Base-by-base conservation (phyloP, 1,140 invertebrate genomes). In the Pararge aegeria region DNA sequence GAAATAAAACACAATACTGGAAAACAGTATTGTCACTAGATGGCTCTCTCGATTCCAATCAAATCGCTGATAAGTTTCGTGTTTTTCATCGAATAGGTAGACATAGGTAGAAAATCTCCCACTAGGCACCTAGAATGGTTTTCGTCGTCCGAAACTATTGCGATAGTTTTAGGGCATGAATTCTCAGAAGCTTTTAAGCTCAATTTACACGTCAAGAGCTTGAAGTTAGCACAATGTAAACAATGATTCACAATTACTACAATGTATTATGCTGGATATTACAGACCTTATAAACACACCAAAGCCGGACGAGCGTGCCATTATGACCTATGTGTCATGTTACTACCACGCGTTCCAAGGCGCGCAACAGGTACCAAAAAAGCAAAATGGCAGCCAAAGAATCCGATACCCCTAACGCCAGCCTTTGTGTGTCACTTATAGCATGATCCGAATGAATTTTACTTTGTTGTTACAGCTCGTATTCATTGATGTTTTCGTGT, bases 261-360 rank as follows among this genome's bases (percentile, higher is more conserved):
- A 75, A 61, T 58, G 55, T 51, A 46, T 56, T 64, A 62, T 68
- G 66, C 67, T 82, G 73, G 66, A 83, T 70, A 87, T 92, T 93
- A 61, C 94, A 98, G 97, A 98, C 95, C 94, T 98, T 93, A 97
- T 98, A 93, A 98, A 98, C 94, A 98, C 96, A 77, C 96, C 96
- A 77, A 98, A 98, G 92, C 97, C 97, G 83, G 97, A 98, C 92
- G 97, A 98, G 93, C 95, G 97, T 91, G 97, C 97, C 85, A 97
- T 98, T 90, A 98, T 98, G 97, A 98, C 97, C 83, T 98, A 98
- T 90, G 97, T 98, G 89, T 98, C 97, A 89, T 98, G 97, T 94
- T 98, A 98, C 94, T 98, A 98, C 93, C 97, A 98, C 92, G 97
- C 97, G 89, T 98, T 98, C 95, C 97, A 98, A 93, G 97, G 97